Conservation (phyloP, 2,113 vertebrate genomes). For the Hippocampus guttulatus region DNA sequence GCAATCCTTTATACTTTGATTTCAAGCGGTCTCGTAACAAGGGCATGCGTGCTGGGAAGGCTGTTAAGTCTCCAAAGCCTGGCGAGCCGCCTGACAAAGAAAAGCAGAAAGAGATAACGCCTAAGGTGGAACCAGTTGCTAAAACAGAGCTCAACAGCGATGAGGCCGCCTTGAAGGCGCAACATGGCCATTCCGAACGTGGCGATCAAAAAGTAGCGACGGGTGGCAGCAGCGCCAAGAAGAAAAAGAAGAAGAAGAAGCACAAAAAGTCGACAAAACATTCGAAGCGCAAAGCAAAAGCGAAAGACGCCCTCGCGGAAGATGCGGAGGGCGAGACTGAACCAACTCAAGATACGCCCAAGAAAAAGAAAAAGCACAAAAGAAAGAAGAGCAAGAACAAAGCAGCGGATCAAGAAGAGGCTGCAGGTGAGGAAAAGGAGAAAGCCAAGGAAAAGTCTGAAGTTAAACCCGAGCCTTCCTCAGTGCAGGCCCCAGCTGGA, state of each 20-base stretch:
- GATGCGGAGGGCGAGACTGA: slow-evolving; percentile 74
- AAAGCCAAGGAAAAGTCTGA: slow-evolving; percentile 60
- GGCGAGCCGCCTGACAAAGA: slow-evolving; percentile 32
- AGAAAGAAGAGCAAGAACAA: slow-evolving; percentile 82
- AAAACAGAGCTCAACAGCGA: slow-evolving; percentile 52
- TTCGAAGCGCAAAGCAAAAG: slow-evolving; percentile 80
- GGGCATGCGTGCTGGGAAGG: slow-evolving; percentile 67
- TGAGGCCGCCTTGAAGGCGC: slow-evolving; percentile 37
- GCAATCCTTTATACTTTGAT: slow-evolving; percentile 97
- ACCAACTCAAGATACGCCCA: slow-evolving; percentile 77
- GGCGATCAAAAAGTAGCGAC: slow-evolving; percentile 55
- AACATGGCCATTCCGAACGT: slow-evolving; percentile 28
- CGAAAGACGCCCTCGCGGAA: slow-evolving; percentile 56
- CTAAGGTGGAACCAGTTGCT: slow-evolving; percentile 43
- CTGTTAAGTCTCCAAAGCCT: slow-evolving; percentile 58
- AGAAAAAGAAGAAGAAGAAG: slow-evolving; percentile 92
- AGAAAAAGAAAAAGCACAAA: slow-evolving; percentile 90
- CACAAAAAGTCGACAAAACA: slow-evolving; percentile 95
- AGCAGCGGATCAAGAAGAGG: slow-evolving; percentile 48
- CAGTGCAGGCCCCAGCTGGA: not conserved
- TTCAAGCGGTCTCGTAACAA: slow-evolving; percentile 95
- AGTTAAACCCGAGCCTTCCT: slow-evolving; percentile 19
- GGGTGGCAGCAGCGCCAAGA: slow-evolving; percentile 63
- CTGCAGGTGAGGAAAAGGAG: slow-evolving; percentile 53
- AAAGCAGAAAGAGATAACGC: slow-evolving; percentile 50